phyloP scores from a whole-genome alignment of 2,888 invertebrate species.

The Leptopilina syphax region DNA sequence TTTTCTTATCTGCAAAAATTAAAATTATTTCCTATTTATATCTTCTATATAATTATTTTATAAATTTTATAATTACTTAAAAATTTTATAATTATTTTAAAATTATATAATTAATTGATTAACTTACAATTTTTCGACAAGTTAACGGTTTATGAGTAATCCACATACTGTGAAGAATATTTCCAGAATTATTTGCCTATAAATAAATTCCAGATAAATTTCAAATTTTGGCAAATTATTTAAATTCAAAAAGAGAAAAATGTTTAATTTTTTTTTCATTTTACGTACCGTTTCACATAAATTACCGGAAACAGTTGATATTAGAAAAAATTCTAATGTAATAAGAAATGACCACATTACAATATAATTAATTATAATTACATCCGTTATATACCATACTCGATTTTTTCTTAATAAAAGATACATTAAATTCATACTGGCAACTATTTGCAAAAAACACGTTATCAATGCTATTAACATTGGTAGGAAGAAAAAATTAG shows the following conservation, averaged over 20 bases:
- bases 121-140: background rate
- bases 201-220: background rate
- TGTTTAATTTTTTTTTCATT: background rate
- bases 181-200: constrained; percentile 15
- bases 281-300: background rate
- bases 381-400: background rate
- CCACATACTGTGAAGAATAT: constrained; percentile 1
- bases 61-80: too few relatives aligned
- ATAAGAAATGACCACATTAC: background rate
- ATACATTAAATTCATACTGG: background rate
- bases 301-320: background rate
- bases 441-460: constrained; percentile 4
- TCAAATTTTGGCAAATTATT: background rate
- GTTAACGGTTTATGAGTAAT: background rate
- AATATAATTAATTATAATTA: background rate
- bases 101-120: too few relatives aligned
- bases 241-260: background rate
- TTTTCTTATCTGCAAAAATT: background rate
- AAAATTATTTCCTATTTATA: background rate
- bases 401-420: background rate
- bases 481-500: background rate
- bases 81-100: too few relatives aligned
- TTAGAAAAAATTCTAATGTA: background rate
- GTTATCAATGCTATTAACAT: background rate
- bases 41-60: too few relatives aligned